Percentiles rank a stretch among this genome's conserved stretches.
Conservation (phyloP, 2,888 invertebrate species). For the Meliscaeva auricollis region DNA sequence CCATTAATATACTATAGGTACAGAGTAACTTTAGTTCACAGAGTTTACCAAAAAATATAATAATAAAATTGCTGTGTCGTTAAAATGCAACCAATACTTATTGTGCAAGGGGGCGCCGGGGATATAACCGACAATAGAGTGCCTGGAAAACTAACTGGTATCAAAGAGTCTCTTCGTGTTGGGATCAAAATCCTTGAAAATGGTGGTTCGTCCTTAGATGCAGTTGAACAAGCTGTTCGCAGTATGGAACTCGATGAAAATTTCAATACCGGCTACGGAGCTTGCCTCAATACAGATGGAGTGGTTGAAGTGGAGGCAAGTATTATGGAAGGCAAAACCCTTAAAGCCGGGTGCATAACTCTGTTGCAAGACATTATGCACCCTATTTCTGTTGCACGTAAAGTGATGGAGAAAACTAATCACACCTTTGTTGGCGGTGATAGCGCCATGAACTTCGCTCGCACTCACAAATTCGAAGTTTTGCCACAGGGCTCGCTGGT, state of each 20-base stretch:
- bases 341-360: slow-evolving; percentile 90
- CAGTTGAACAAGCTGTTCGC: slow-evolving; percentile 91
- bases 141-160: slow-evolving; percentile 88
- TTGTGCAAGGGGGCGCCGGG: slow-evolving; percentile 94
- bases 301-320: slow-evolving; percentile 95
- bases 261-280: slow-evolving; percentile 94
- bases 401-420: slow-evolving; percentile 90
- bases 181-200: slow-evolving; percentile 86
- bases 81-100: slow-evolving; percentile 86
- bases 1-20: no score
- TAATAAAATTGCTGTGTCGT: no score
- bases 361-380: slow-evolving; percentile 90
- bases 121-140: slow-evolving; percentile 89
- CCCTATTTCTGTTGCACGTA: slow-evolving; percentile 91
- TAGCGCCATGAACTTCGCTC: slow-evolving; percentile 90
- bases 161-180: slow-evolving; percentile 86
- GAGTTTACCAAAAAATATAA: no score
- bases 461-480: slow-evolving; percentile 86
- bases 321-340: slow-evolving; percentile 90
- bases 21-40: no score
- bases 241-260: slow-evolving; percentile 91
- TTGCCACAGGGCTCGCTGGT: slow-evolving; percentile 88
- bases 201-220: slow-evolving; percentile 88
- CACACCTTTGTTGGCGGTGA: slow-evolving; percentile 91
- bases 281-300: slow-evolving; percentile 91